Evolutionary conservation across 2,797 vertebrate species (phyloP), one percentile per base, ranked within the genome.

Genomic region (Catostomus latipinnis): DNA sequence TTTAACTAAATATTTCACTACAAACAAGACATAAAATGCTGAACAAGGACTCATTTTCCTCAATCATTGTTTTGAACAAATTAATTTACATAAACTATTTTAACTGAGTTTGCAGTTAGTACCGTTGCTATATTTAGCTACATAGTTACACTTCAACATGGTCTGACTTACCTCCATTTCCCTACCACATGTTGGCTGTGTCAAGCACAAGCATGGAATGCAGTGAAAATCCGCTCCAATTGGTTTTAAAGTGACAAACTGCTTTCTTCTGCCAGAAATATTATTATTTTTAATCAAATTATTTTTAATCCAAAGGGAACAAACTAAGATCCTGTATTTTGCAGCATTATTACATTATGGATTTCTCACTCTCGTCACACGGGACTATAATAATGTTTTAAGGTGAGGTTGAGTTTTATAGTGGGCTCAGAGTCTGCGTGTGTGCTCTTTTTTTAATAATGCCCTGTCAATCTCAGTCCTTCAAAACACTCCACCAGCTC

Each of bases 311-410:
- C 80, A 82, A 67, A 69, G 86, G 86, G 89, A 86, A 65, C 74
- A 77, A 84, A 81, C 85, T 80, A 82, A 71, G 85, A 89, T 88
- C 71, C 75, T 87, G 89, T 90, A 89, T 91, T 89, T 88, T 83
- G 84, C 83, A 75, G 82, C 60, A 43, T 92, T 93, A 93, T 93
- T 91, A 89, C 86, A 86, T 91, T 92, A 92, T 92, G 83, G 90
- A 93, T 91, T 91, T 91, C 86, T 87, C 53, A 82, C 81, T 88
- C 86, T 87, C 76, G 80, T 65, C 72, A 90, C 90, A 89, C 89
- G 88, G 89, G 87, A 90, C 87, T 86, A 88, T 91, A 91, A 91
- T 92, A 90, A 88, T 81, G 80, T 85, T 90, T 91, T 88, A 89
- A 86, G 84, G 86, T 86, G 82, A 86, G 88, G 86, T 81, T 81